phyloP scores from a whole-genome alignment of 1,140 invertebrate species.

The Drosophila elegans region DNA sequence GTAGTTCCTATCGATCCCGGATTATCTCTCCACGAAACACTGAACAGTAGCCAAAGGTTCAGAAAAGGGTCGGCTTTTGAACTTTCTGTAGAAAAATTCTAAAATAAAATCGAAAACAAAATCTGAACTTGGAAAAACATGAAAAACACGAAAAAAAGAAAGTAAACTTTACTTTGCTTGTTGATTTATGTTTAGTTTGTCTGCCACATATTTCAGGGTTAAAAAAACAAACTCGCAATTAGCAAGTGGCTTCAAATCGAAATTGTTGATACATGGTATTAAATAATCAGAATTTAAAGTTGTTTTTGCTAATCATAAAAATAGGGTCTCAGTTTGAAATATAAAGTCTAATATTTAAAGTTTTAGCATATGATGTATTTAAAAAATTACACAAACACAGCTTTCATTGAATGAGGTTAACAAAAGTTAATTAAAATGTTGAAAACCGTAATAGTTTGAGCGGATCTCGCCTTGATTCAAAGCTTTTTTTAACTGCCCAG shows the following conservation, averaged over 20 bases:
- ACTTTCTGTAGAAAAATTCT: background rate
- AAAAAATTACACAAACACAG: background rate
- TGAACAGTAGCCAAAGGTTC: constrained; percentile 41
- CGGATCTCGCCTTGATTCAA: constrained; percentile 11
- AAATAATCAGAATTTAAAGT: background rate
- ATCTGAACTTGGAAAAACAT: constrained; percentile 8
- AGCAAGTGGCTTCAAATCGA: background rate
- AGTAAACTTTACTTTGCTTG: background rate
- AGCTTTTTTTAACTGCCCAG: constrained; percentile 7
- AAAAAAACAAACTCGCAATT: constrained; percentile 5
- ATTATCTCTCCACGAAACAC: constrained; percentile 28
- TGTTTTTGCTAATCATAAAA: background rate
- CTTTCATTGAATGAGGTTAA: background rate
- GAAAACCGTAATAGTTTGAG: constrained; percentile 12
- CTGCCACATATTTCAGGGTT: constrained; percentile 1
- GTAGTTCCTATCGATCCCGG: constrained; percentile 39
- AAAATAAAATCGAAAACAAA: background rate
- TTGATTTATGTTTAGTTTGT: background rate
- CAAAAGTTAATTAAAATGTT: constrained; percentile 16
- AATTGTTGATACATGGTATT: background rate
- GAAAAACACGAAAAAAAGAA: background rate
- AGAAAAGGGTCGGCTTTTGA: constrained; percentile 21
- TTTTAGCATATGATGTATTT: too few species aligned
- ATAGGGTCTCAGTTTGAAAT: too few species aligned
- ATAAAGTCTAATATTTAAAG: too few species aligned